A percentile compares a stretch with the other conserved stretches of the same genome.
Evolutionary conservation across 2,113 vertebrate species (phyloP).

Genomic region (Brachionichthys hirsutus): DNA sequence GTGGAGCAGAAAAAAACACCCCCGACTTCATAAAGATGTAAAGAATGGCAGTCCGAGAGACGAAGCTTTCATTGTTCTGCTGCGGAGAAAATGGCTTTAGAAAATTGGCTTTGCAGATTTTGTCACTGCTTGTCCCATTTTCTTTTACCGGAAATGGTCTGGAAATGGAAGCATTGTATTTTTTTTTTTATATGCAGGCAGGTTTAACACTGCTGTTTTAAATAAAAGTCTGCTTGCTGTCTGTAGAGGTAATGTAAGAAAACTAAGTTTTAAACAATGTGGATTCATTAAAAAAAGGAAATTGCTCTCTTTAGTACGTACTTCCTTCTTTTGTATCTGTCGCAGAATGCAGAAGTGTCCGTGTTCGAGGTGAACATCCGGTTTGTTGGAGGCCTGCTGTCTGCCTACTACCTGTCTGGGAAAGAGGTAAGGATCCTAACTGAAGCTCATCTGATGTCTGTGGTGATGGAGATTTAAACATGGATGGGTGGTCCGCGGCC

Average conservation of each 20-base stretch:
- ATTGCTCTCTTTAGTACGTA: no score
- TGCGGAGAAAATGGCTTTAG: conserved; percentile 31
- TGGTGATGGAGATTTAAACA: neutral
- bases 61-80: conserved; percentile 44
- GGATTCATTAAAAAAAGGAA: no score
- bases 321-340: conserved; percentile 2
- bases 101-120: conserved; percentile 17
- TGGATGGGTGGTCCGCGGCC: neutral
- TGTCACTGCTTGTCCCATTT: conserved; percentile 30
- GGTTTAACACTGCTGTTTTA: conserved; percentile 2
- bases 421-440: conserved; percentile 87
- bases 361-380: conserved; percentile 99
- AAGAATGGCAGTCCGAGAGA: conserved; percentile 2
- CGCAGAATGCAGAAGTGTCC: conserved; percentile 93
- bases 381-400: conserved; percentile 95
- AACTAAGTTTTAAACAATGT: no score
- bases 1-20: conserved; percentile 48
- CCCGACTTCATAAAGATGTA: conserved; percentile 33
- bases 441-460: neutral
- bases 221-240: conserved; percentile 1
- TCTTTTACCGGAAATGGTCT: conserved; percentile 13
- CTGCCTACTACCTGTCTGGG: conserved; percentile 96
- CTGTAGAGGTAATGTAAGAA: neutral
- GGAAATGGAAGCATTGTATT: conserved; percentile 19
- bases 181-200: conserved; percentile 28